Evolutionary conservation across 2,888 invertebrate genomes (phyloP), one percentile per base, ranked within the genome.

Genomic region (Liodrosophila aerea): DNA sequence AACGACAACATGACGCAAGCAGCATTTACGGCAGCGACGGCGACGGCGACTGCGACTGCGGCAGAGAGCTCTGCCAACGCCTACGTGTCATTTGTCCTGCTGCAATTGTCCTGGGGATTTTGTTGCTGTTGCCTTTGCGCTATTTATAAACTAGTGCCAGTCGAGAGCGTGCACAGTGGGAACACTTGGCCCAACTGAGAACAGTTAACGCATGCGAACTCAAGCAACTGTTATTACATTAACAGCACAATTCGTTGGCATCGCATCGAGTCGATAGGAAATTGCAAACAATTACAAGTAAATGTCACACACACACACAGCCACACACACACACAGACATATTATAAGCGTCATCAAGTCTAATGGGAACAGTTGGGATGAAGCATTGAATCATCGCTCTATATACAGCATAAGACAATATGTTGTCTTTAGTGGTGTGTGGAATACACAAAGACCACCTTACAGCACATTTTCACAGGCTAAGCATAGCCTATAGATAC

Each of bases 1-100:
- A 15, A 12, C 51, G 50, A 22, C 44, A 53, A 43, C 49, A 68
- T 68, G 69, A 68, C 54, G 64, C 69, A 68, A 68, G 51, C 52
- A 27, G 13, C 8, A 2, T 5, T 2, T n/a, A 8, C n/a, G 40
- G 11, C 40, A 22, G 9, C 1, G 40, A 27, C 40, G 12, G n/a
- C 43, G 43, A 12, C 12, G 43, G 12, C n/a, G 22, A 4, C 39
- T 16, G 16, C 29, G 7, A 9, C 41, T n/a, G n/a, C n/a, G n/a
- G 49, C 13, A 16, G 33, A 11, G 33, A 30, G 41, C 49, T 41
- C 51, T 47, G 50, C 39, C 15, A 1, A 11, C 46, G 12, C 37
- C 40, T 40, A 18, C 27, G 30, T 12, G 8, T n/a, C 8, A 8
- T 12, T 11, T 22, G 4, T 12, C n/a, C 22, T n/a, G 45, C 49